A percentile compares a stretch with the other conserved stretches of the same genome.
Conservation (phyloP, 2,888 invertebrate genomes). For the Eucera pruinosa region DNA sequence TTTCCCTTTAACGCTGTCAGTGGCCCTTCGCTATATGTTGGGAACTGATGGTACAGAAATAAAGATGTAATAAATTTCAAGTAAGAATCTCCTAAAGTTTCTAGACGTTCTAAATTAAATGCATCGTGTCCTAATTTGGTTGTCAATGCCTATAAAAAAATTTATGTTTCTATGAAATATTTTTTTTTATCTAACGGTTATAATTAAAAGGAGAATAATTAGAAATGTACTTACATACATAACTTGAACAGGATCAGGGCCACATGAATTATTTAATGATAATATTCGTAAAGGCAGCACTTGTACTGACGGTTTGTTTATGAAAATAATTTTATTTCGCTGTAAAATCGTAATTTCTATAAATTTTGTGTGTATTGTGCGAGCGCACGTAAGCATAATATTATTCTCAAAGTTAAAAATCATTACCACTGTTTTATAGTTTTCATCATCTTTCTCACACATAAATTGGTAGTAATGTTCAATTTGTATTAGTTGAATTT, state of each 20-base stretch:
- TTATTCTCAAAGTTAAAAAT: neutral
- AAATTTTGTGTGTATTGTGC: neutral
- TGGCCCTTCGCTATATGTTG: constrained; percentile 90
- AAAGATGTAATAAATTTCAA: constrained; percentile 92
- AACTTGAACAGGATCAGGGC: constrained; percentile 78
- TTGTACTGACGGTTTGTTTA: constrained; percentile 38
- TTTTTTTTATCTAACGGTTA: neutral
- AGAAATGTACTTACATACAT: constrained; percentile 78
- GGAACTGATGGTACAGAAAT: constrained; percentile 89
- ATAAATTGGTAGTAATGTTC: constrained; percentile 89
- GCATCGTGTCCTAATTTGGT: constrained; percentile 90
- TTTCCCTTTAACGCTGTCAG: constrained; percentile 90
- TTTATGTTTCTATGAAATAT: neutral
- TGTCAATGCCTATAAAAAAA: constrained; percentile 88
- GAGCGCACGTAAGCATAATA: neutral
- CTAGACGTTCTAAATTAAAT: constrained; percentile 92
- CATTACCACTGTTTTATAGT: constrained; percentile 27
- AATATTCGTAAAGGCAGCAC: constrained; percentile 69
- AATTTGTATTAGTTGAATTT: constrained; percentile 88
- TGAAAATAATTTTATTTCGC: constrained; percentile 39
- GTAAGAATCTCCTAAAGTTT: constrained; percentile 95
- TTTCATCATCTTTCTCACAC: neutral
- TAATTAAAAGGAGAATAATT: no score
- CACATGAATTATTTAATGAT: constrained; percentile 43
- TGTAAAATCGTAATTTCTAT: constrained; percentile 27